These are phyloP conservation scores for Crepidodera aurea DNA, from an alignment of 2,888 invertebrate genomes.

Conservation along the genomic window DNA sequence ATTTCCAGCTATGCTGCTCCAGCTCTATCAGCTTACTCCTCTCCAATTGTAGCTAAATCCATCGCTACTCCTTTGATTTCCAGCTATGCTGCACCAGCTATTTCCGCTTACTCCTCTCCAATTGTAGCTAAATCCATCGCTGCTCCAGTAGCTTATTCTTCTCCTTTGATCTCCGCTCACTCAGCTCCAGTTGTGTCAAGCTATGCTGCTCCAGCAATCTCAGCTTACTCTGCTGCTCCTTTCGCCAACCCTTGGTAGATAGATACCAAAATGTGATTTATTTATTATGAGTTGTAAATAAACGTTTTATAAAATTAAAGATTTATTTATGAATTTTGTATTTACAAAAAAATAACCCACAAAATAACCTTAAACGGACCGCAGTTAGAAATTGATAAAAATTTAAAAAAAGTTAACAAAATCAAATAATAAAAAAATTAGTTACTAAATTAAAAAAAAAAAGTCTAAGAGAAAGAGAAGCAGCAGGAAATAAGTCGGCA, in stretches of 20 bases:
- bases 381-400: too few species aligned
- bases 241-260: neutral
- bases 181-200: slow-evolving; percentile 65
- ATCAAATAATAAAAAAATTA: too few species aligned
- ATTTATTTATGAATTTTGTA: too few species aligned
- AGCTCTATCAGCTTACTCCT: slow-evolving; percentile 50
- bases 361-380: too few species aligned
- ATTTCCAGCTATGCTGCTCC: too few species aligned
- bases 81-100: slow-evolving; percentile 60
- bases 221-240: slow-evolving; percentile 47
- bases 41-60: slow-evolving; percentile 38
- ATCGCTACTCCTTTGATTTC: slow-evolving; percentile 38
- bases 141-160: slow-evolving; percentile 22
- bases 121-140: slow-evolving; percentile 43
- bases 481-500: too few species aligned
- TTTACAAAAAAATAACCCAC: too few species aligned
- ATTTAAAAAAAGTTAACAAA: too few species aligned
- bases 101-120: slow-evolving; percentile 60
- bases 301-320: neutral
- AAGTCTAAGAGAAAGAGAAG: too few species aligned
- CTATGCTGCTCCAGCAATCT: slow-evolving; percentile 63
- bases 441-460: too few species aligned
- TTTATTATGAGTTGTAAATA: neutral
- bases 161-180: slow-evolving; percentile 53
- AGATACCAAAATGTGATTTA: neutral